Percentiles rank a stretch among this genome's conserved stretches.
Evolutionary conservation across 2,113 vertebrate genomes (phyloP).

Genomic region (Butorides virescens): DNA sequence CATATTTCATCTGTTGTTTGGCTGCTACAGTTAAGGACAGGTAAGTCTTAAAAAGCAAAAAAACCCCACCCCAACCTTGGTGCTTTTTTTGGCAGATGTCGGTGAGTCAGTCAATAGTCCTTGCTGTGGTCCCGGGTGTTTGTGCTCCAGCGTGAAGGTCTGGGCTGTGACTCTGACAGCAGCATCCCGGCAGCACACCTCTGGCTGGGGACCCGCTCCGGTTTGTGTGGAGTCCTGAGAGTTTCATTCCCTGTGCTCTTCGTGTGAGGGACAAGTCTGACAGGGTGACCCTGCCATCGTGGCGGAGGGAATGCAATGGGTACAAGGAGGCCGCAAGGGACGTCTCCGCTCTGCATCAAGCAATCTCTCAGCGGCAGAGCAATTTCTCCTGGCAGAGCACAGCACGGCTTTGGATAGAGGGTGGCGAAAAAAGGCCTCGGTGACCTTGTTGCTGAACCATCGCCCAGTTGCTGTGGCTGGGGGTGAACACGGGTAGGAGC

Average conservation of each 20-base stretch:
- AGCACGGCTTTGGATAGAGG: neutral
- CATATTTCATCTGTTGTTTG: neutral
- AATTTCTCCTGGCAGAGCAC: neutral
- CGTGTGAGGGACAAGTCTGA: neutral
- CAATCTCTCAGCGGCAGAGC: neutral
- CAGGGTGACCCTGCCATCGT: neutral
- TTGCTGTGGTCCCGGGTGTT: neutral
- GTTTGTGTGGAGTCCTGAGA: neutral
- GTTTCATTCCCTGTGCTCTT: rapidly evolving
- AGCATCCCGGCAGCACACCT: neutral
- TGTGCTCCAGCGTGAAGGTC: neutral
- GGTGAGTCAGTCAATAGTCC: neutral
- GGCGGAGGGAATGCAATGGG: neutral
- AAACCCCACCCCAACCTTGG: neutral
- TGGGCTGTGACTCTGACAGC: neutral
- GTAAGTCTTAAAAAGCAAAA: neutral
- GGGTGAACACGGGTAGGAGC: neutral
- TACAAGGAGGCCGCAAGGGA: neutral
- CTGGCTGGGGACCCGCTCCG: neutral
- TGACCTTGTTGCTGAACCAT: neutral
- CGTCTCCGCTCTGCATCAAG: neutral
- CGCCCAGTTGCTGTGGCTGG: neutral
- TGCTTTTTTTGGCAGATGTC: neutral
- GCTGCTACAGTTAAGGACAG: neutral
- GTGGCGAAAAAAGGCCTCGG: neutral